A percentile compares a stretch with the other conserved stretches of the same genome.
Evolutionary conservation across 2,797 vertebrate species (phyloP).

Genomic region (Pithecia hirsuta): DNA sequence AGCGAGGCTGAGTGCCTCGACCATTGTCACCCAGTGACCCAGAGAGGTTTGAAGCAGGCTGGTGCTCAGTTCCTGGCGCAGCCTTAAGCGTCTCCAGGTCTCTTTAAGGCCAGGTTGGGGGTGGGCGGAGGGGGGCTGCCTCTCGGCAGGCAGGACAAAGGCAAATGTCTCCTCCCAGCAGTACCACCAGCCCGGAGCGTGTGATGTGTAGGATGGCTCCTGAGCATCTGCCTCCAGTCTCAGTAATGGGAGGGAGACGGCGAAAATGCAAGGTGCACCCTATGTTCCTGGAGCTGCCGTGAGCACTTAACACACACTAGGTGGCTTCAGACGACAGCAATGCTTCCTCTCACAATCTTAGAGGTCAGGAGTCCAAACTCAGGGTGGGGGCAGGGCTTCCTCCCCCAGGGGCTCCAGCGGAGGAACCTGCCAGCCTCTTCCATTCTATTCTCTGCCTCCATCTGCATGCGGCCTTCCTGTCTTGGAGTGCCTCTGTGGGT

Average conservation of each 20-base stretch:
- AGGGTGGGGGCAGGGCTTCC: accelerated
- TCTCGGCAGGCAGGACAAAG: accelerated
- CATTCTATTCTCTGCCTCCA: accelerated
- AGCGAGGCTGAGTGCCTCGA: too few species aligned
- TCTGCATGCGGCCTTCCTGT: too few species aligned
- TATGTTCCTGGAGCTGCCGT: neutral
- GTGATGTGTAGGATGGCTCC: too few species aligned
- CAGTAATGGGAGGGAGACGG: neutral
- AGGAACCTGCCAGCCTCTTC: neutral
- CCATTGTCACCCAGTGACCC: accelerated
- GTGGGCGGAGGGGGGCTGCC: neutral
- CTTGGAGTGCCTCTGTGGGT: accelerated
- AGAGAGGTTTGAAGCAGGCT: accelerated
- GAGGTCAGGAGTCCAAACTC: accelerated
- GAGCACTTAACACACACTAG: accelerated
- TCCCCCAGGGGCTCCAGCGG: accelerated
- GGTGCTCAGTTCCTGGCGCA: neutral
- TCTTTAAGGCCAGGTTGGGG: neutral
- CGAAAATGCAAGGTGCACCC: neutral
- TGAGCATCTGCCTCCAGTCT: accelerated
- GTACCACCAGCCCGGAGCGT: accelerated
- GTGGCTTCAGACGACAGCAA: accelerated
- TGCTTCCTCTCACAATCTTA: accelerated
- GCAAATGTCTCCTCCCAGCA: accelerated
- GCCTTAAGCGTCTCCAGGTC: accelerated